Evolutionary conservation across 2,888 invertebrate genomes (phyloP).

Genomic region (Nymphalis urticae): DNA sequence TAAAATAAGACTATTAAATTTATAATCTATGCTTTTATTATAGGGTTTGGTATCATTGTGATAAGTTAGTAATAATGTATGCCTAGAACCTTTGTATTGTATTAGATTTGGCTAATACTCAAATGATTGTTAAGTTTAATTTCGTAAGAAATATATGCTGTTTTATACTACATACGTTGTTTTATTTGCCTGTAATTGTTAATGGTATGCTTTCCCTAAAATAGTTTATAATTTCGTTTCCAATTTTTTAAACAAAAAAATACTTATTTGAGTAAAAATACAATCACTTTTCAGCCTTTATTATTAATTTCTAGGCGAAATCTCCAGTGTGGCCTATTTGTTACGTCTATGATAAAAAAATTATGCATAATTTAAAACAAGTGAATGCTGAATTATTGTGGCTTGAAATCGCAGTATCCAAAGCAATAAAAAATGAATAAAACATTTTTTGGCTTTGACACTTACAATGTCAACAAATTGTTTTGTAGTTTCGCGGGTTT

Average conservation of each 20-base stretch:
- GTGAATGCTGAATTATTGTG: too few species aligned
- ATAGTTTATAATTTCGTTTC: too few species aligned
- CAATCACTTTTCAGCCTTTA: too few species aligned
- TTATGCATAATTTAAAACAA: too few species aligned
- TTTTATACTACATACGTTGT: conserved; percentile 32
- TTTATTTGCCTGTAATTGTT: conserved; percentile 12
- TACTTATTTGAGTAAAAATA: too few species aligned
- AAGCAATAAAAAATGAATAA: too few species aligned
- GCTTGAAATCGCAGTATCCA: too few species aligned
- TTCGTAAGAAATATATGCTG: conserved; percentile 40
- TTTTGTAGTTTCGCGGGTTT: conserved; percentile 14
- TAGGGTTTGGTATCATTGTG: neutral
- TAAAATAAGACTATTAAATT: neutral
- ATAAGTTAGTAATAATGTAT: conserved; percentile 6
- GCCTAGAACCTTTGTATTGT: conserved; percentile 23
- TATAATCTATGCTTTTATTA: neutral
- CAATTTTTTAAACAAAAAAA: too few species aligned
- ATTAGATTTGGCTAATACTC: conserved; percentile 24
- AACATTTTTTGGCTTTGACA: neutral
- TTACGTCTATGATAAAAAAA: too few species aligned
- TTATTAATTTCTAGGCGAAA: too few species aligned
- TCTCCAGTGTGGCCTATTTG: too few species aligned
- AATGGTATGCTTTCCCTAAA: too few species aligned
- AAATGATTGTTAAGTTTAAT: conserved; percentile 37
- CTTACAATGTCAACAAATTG: conserved; percentile 1